Base-by-base conservation (phyloP, 2,888 invertebrate species). In the Aricia artaxerxes region DNA sequence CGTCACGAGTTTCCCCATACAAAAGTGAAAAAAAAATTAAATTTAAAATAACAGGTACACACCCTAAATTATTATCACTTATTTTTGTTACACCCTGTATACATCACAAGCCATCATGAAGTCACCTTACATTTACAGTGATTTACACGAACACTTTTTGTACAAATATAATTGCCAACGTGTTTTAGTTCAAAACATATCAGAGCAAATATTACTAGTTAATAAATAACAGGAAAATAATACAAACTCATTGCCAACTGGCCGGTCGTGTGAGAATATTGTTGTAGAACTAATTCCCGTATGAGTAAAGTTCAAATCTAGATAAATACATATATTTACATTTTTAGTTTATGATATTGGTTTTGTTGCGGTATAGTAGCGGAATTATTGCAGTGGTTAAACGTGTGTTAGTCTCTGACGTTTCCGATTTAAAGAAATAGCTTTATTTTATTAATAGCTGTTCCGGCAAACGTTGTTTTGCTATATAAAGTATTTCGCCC, bases 291-390 rank as follows among this genome's bases (percentile, higher is more conserved):
- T 11, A 64, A 64, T 64, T 31, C 64, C 64, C 64, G 31, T 24
- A 64, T 64, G 64, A 31, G 64, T 64, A 24, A 64, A 64, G 31
- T 64, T 64, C 31, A 31, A 64, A 64, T 64, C 31, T 64, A 64
- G 64, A 31, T 64, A 31, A 64, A 24, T 64, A 31, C 24, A 64
- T 64, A 31, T 9, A 64, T 64, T 64, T 64, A 64, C 31, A 64
- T 64, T 64, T 64, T 64, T 4, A 31, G 3, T 61, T n/a, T 61
- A 31, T 61, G 6, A 61, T 7, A 64, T 11, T 64, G 64, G 11
- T 64, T 64, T 64, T 57, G 57, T 57, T 57, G 57, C 13, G 57
- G 57, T 24, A 24, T 24, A 24, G 24, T 16, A 16, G 16, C 4
- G 4, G 57, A 57, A 57, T 57, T 16, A 13, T 3, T 57, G 57